Percentiles rank a stretch among this genome's conserved stretches.
Evolutionary conservation across 2,797 vertebrate genomes (phyloP).

Genomic region (Chromis chromis): DNA sequence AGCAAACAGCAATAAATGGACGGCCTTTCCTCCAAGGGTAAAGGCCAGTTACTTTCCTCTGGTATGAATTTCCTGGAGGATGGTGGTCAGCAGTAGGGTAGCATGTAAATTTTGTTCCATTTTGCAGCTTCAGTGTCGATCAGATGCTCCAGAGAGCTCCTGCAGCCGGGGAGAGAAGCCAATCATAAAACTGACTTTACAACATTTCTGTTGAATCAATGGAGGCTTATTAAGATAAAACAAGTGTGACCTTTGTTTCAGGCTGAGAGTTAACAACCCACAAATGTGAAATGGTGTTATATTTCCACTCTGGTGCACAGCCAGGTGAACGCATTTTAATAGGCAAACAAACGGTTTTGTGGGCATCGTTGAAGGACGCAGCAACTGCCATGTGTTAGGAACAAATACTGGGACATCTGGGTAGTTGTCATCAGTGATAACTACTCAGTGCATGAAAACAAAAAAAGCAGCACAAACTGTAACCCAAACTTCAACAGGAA

Average conservation of each 20-base stretch:
- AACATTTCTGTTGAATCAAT: background rate
- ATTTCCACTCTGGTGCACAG: background rate
- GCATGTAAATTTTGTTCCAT: constrained; percentile 11
- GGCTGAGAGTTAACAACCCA: background rate
- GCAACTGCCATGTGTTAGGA: background rate
- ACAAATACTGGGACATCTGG: constrained; percentile 10
- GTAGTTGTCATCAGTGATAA: background rate
- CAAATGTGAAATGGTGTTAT: background rate
- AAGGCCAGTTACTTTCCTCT: background rate
- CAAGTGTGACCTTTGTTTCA: background rate
- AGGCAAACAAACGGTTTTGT: constrained; percentile 17
- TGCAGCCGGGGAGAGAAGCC: background rate
- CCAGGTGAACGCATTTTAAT: constrained; percentile 12
- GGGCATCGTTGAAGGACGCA: background rate
- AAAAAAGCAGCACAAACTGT: background rate
- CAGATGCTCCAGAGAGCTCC: background rate
- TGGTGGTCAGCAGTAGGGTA: background rate
- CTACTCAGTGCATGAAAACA: background rate
- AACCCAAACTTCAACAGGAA: background rate
- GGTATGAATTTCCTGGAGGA: background rate
- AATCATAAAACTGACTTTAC: background rate
- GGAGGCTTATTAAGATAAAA: background rate
- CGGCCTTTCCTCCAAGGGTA: constrained; percentile 8
- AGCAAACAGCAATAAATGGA: constrained; percentile 56
- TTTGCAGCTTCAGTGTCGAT: background rate